Conservation (phyloP, 2,888 invertebrate species). For the Polymixis flavicincta region DNA sequence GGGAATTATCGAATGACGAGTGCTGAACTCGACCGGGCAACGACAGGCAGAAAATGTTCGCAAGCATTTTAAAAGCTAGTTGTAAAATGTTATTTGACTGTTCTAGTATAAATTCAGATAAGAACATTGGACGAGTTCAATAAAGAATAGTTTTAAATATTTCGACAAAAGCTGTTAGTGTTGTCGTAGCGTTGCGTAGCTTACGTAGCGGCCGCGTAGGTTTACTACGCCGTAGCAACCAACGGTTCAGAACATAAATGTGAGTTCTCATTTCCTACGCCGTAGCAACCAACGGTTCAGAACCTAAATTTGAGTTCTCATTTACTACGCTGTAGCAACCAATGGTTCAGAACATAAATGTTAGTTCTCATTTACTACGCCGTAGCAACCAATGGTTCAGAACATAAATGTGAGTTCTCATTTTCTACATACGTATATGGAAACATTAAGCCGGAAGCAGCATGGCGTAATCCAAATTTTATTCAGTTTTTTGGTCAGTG, state of each 20-base stretch:
- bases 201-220: background rate
- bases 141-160: background rate
- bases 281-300: background rate
- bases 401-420: background rate
- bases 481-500: too few species aligned
- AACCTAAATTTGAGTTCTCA: background rate
- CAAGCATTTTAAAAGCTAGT: slow-evolving; percentile 3
- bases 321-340: background rate
- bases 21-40: background rate
- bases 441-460: too few species aligned
- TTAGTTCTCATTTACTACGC: background rate
- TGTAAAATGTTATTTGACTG: background rate
- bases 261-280: background rate
- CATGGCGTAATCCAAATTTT: too few species aligned
- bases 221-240: background rate
- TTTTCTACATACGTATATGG: background rate
- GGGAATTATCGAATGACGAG: slow-evolving; percentile 1
- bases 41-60: background rate
- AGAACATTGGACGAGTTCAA: background rate
- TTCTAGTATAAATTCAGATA: background rate
- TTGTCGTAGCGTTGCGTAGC: background rate
- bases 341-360: background rate
- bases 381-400: background rate
- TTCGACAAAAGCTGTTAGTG: background rate
- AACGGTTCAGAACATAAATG: background rate